Evolutionary conservation across 92 coral and sea anemone genomes (phyloP).

Genomic region (Muricea muricata): DNA sequence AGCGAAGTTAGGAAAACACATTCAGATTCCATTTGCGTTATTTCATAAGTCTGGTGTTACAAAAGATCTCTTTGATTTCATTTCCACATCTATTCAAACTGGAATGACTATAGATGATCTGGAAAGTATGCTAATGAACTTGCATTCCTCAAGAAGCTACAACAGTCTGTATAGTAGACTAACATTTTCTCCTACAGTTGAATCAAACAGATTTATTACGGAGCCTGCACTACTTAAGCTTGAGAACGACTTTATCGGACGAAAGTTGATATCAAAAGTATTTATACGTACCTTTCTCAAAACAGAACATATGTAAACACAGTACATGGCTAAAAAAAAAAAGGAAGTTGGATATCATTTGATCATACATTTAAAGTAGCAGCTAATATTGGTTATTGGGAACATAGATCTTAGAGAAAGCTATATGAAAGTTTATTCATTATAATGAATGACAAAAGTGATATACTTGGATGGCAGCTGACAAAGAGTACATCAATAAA

Average conservation of each 20-base stretch:
- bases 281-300: conserved; percentile 34
- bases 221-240: too few relatives aligned
- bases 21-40: conserved; percentile 53
- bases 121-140: conserved; percentile 54
- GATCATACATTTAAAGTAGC: conserved; percentile 48
- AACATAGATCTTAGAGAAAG: conserved; percentile 29
- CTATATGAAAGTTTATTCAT: conserved; percentile 59
- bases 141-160: conserved; percentile 29
- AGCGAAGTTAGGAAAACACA: conserved; percentile 8
- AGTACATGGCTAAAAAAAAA: conserved; percentile 45
- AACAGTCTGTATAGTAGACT: neutral
- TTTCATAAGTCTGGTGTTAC: conserved; percentile 68
- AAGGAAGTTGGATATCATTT: conserved; percentile 48
- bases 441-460: conserved; percentile 67
- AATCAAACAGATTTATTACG: neutral
- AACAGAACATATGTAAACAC: conserved; percentile 43
- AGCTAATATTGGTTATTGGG: conserved; percentile 57
- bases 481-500: conserved; percentile 68
- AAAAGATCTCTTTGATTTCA: conserved; percentile 44
- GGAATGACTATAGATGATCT: conserved; percentile 55
- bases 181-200: neutral
- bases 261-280: conserved; percentile 48
- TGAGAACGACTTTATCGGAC: conserved; percentile 38
- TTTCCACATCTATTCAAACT: conserved; percentile 44
- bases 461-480: conserved; percentile 67